Evolutionary conservation across 2,888 invertebrate genomes (phyloP), one percentile per base, ranked within the genome.

Genomic region (Eubasilissa splendida): DNA sequence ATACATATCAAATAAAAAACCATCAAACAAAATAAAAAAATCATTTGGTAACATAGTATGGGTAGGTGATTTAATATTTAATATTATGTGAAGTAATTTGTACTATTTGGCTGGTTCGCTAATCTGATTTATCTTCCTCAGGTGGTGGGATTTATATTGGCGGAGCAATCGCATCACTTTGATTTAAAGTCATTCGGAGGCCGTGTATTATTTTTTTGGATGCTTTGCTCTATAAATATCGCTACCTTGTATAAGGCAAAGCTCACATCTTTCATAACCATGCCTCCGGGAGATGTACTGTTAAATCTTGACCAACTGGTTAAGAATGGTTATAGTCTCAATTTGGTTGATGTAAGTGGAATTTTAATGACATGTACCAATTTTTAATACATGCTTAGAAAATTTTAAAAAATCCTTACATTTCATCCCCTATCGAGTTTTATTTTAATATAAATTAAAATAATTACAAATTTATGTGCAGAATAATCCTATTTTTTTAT

Each of bases 191-290:
- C 22, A 22, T 14, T 50, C 7, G 50, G 42, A n/a, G 50, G 68
- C 4, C 12, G 68, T 5, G 14, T 68, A 14, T 5, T 77, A 66
- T n/a, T 70, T 12, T 70, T 73, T 42, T 78, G 78, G 78, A n/a
- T 78, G 10, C 70, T 78, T n/a, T 78, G 78, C 31, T 71, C 71
- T n/a, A 63, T 71, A n/a, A 71, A 42, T 14, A 71, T 78, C 2
- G 73, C 52, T 53, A 78, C 59, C 53, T 11, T 78, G 10, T 78
- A 78, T n/a, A 78, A 73, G 52, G 78, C 71, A 9, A 58, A 78
- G 50, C 53, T 78, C 5, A 59, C 78, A n/a, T 71, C 78, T 4
- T 78, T 71, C 53, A 59, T 70, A 5, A 78, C 73, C 1, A 78
- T 31, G 52, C 78, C 78, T n/a, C 52, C 70, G 4, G 60, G 8